These are phyloP conservation scores for Corythucha ciliata DNA, from an alignment of 2,888 invertebrate genomes.

Conservation along the genomic window DNA sequence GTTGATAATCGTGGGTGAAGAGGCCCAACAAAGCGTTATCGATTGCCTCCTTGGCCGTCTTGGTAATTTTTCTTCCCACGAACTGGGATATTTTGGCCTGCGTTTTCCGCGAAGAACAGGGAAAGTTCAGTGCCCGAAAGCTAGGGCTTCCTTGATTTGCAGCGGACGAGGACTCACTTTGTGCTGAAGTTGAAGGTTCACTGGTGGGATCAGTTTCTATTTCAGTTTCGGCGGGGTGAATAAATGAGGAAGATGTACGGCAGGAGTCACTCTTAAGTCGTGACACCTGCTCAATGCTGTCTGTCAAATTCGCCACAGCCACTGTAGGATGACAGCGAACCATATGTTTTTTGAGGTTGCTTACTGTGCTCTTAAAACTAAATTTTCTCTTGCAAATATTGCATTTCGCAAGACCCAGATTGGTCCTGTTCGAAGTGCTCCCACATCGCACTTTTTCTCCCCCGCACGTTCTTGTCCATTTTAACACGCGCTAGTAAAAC, in stretches of 20 bases:
- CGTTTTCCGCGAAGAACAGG: no score
- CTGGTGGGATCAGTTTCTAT: no score
- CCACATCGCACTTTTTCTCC: conserved; percentile 5
- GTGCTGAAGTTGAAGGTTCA: no score
- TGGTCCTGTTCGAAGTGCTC: conserved; percentile 10
- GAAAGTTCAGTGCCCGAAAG: no score
- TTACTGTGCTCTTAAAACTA: conserved; percentile 17
- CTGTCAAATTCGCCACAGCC: neutral
- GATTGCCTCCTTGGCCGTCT: conserved; percentile 33
- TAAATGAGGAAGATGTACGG: no score
- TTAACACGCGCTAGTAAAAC: no score
- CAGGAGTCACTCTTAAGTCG: no score
- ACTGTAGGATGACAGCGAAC: conserved; percentile 16
- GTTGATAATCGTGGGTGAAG: conserved; percentile 37
- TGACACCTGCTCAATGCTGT: no score
- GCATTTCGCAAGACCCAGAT: conserved; percentile 13
- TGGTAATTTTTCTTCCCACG: conserved; percentile 13
- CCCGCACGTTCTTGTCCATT: no score
- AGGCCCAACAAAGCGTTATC: conserved; percentile 34
- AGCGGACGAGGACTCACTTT: no score
- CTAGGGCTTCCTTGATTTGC: no score
- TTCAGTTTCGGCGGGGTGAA: no score
- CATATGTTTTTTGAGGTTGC: conserved; percentile 21
- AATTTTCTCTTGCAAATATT: conserved; percentile 21
- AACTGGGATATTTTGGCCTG: conserved; percentile 9